These are phyloP conservation scores for Mormyrus proboscirostris DNA, from an alignment of 2,797 vertebrate genomes.

Conservation along the genomic window DNA sequence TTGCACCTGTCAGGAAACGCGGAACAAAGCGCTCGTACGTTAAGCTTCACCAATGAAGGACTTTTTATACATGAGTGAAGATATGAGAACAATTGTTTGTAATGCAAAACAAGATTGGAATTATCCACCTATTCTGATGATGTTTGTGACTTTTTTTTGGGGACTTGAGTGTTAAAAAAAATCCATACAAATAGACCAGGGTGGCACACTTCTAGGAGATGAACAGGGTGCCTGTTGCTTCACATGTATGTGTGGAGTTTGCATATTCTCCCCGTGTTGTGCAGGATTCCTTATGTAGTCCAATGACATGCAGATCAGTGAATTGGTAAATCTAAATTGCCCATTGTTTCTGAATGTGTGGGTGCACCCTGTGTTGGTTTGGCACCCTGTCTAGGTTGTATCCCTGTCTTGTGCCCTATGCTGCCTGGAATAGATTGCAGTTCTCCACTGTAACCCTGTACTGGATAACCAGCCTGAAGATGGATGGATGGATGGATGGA, in stretches of 20 bases:
- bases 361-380: neutral
- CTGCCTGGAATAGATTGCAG: neutral
- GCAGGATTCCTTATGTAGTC: no score
- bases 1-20: neutral
- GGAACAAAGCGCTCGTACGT: neutral
- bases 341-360: neutral
- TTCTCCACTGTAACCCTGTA: neutral
- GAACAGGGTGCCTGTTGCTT: neutral
- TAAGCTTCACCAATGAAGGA: neutral
- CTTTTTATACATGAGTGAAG: slow-evolving; percentile 7
- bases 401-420: neutral
- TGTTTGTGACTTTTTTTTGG: neutral
- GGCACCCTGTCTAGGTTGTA: neutral
- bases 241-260: neutral
- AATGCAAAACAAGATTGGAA: neutral
- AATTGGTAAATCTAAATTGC: neutral
- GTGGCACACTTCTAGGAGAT: neutral
- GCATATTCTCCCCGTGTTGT: neutral
- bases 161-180: neutral
- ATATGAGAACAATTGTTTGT: neutral
- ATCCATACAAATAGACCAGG: neutral
- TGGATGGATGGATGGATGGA: no score
- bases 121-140: neutral
- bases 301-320: neutral
- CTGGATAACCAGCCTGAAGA: neutral